phyloP scores from a whole-genome alignment of 2,797 vertebrate species.

The Eulemur coronatus region DNA sequence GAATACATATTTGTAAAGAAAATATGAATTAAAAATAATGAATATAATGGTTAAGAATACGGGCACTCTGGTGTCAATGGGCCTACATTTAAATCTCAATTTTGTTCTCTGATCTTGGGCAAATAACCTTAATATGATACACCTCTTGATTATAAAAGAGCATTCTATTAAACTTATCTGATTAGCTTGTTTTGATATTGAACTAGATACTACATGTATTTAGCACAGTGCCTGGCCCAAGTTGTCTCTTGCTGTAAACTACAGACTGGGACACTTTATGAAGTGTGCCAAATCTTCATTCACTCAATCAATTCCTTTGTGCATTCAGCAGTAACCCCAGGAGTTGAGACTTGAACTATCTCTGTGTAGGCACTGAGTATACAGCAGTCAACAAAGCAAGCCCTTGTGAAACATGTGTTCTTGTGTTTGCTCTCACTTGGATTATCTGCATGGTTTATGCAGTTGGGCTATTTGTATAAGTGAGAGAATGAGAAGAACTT shows the following conservation, averaged over 20 bases:
- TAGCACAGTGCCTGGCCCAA: background rate
- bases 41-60: background rate
- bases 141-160: background rate
- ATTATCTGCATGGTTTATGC: background rate
- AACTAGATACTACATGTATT: background rate
- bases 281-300: background rate
- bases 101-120: background rate
- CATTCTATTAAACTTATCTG: background rate
- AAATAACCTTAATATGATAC: background rate
- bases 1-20: background rate
- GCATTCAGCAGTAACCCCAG: background rate
- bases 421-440: too few relatives aligned
- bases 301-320: background rate
- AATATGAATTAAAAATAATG: background rate
- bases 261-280: background rate
- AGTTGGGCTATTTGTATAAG: background rate
- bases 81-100: background rate
- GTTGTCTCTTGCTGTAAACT: background rate
- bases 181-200: too few relatives aligned
- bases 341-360: background rate
- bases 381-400: too few relatives aligned
- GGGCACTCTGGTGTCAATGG: background rate
- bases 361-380: background rate
- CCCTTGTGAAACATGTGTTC: rapidly evolving
- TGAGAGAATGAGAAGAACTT: background rate